Evolutionary conservation across 2,113 vertebrate species (phyloP).

Genomic region (Serilophus lunatus): DNA sequence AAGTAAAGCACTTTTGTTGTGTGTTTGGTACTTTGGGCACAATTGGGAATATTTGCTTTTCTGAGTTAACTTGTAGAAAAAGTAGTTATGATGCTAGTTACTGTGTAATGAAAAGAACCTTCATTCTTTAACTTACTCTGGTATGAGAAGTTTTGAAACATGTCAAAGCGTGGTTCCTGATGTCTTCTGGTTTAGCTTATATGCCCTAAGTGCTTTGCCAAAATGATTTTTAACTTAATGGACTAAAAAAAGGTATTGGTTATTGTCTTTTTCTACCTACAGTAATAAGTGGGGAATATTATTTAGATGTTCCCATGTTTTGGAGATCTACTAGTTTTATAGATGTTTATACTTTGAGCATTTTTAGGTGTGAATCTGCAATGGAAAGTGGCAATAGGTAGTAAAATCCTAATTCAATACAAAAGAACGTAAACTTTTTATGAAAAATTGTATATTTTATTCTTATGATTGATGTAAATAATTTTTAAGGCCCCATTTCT

Average conservation of each 20-base stretch:
- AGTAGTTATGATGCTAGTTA: background rate
- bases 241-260: background rate
- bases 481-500: conserved; percentile 34
- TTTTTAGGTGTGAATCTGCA: conserved; percentile 52
- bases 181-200: background rate
- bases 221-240: background rate
- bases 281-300: background rate
- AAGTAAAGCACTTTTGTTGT: conserved; percentile 15
- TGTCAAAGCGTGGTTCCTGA: background rate
- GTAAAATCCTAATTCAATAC: conserved; percentile 4
- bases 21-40: conserved; percentile 18
- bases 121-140: background rate
- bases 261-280: conserved; percentile 32
- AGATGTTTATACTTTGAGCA: conserved; percentile 61
- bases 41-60: background rate
- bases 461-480: conserved; percentile 63
- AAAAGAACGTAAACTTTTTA: background rate
- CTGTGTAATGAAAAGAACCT: background rate
- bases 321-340: conserved; percentile 44
- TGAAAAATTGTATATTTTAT: conserved; percentile 29
- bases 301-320: background rate
- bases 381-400: background rate
- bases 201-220: background rate
- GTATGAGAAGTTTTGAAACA: background rate
- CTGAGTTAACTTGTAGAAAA: background rate